These are phyloP conservation scores for Diaperis boleti DNA, from an alignment of 2,888 invertebrate genomes.

Conservation along the genomic window DNA sequence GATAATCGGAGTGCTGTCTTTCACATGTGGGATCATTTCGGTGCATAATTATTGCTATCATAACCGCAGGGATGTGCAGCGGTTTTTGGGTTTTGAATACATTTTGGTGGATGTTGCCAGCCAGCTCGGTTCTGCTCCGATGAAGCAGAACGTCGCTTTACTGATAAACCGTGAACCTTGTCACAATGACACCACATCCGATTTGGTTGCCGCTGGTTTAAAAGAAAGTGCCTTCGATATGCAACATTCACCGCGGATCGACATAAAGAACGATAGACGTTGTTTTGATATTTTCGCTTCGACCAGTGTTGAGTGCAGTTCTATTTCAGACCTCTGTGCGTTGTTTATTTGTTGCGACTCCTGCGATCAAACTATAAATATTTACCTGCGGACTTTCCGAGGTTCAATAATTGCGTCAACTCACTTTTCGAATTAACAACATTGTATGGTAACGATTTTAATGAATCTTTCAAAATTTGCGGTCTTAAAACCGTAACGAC, in stretches of 20 bases:
- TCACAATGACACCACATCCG: slow-evolving; percentile 46
- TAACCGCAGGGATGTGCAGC: slow-evolving; percentile 16
- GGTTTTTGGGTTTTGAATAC: slow-evolving; percentile 28
- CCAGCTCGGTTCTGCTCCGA: slow-evolving; percentile 42
- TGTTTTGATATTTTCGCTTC: neutral
- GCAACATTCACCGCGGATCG: neutral
- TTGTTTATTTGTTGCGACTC: neutral
- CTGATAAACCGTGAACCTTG: slow-evolving; percentile 46
- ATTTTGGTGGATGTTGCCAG: slow-evolving; percentile 21
- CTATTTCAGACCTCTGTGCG: neutral
- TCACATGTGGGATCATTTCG: slow-evolving; percentile 7
- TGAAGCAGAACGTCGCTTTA: slow-evolving; percentile 45
- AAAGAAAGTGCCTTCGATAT: slow-evolving; percentile 34
- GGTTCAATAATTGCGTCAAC: too few species aligned
- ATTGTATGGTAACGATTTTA: too few species aligned
- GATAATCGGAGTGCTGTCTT: slow-evolving; percentile 8
- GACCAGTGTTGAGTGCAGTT: neutral
- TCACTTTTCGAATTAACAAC: too few species aligned
- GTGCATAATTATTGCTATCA: slow-evolving; percentile 30
- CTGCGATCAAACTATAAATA: too few species aligned
- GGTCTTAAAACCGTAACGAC: too few species aligned
- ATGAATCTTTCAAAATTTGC: too few species aligned
- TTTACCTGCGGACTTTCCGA: too few species aligned
- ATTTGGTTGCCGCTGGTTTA: slow-evolving; percentile 45
- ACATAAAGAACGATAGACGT: neutral